These are phyloP conservation scores for Hoplostethus atlanticus DNA, from an alignment of 2,797 vertebrate species.

Conservation along the genomic window DNA sequence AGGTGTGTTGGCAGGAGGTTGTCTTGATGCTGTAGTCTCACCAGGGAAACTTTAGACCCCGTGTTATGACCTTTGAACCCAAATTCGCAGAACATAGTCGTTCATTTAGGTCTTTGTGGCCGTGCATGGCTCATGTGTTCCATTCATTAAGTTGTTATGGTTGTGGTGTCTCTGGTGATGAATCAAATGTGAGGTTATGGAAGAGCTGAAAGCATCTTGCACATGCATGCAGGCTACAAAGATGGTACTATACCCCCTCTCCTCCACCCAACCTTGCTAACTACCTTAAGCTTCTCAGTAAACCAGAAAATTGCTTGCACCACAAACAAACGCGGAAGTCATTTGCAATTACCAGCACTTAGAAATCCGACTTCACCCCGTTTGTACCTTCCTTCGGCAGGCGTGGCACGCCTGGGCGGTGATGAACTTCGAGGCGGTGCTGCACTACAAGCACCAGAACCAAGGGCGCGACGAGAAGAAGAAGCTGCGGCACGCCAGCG, in stretches of 20 bases:
- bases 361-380: slow-evolving; percentile 17
- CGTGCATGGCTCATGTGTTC: slow-evolving; percentile 34
- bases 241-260: slow-evolving; percentile 17
- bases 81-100: slow-evolving; percentile 18
- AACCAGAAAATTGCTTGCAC: slow-evolving; percentile 55
- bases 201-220: slow-evolving; percentile 29
- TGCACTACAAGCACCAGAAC: slow-evolving; percentile 98
- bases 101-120: slow-evolving; percentile 8
- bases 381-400: slow-evolving; percentile 75
- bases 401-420: slow-evolving; percentile 99
- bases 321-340: slow-evolving; percentile 42
- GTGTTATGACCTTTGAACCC: slow-evolving; percentile 32
- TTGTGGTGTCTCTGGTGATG: slow-evolving; percentile 15
- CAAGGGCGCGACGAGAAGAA: slow-evolving; percentile 95
- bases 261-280: slow-evolving; percentile 15
- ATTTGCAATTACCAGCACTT: slow-evolving; percentile 33
- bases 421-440: slow-evolving; percentile 99
- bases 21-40: slow-evolving; percentile 9
- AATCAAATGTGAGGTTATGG: slow-evolving; percentile 35
- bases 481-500: slow-evolving; percentile 92
- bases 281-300: not conserved
- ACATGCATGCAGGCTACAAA: slow-evolving; percentile 26
- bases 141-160: slow-evolving; percentile 7
- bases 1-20: slow-evolving; percentile 49
- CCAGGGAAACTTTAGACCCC: slow-evolving; percentile 11